Evolutionary conservation across 2,888 invertebrate species (phyloP).

Genomic region (Zeuzera pyrina): DNA sequence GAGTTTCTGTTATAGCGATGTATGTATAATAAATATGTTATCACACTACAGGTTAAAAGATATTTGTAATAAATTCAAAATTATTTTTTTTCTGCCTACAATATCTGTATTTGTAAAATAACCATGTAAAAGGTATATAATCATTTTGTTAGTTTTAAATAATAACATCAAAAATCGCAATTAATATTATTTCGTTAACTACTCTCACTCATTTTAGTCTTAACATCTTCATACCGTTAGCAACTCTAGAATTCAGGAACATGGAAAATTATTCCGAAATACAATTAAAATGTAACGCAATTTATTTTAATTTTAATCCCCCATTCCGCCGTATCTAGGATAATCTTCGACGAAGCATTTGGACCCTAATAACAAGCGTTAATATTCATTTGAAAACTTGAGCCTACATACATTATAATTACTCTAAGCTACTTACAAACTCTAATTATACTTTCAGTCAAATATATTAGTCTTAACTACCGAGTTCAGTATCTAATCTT

Average conservation of each 20-base stretch:
- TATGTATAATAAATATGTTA: no score
- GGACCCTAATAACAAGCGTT: constrained; percentile 39
- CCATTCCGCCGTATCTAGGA: constrained; percentile 23
- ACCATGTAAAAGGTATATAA: no score
- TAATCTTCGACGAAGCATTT: constrained; percentile 26
- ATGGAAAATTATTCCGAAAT: constrained; percentile 70
- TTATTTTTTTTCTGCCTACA: no score
- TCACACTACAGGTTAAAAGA: no score
- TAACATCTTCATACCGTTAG: constrained; percentile 43
- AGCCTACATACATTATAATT: constrained; percentile 35
- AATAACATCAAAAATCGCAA: no score
- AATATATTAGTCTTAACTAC: constrained; percentile 1
- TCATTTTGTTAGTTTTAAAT: no score
- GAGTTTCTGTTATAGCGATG: no score
- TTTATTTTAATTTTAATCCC: constrained; percentile 69
- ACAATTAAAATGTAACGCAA: constrained; percentile 69
- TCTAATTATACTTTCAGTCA: background rate
- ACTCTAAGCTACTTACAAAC: constrained; percentile 36
- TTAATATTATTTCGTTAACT: constrained; percentile 21
- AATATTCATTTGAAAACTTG: constrained; percentile 41
- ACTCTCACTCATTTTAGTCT: constrained; percentile 24
- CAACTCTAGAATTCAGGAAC: constrained; percentile 63
- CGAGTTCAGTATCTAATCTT: no score
- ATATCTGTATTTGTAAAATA: no score
- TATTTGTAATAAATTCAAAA: no score